Base-by-base conservation (phyloP, 1,140 invertebrate genomes). In the Asbolus verrucosus region DNA sequence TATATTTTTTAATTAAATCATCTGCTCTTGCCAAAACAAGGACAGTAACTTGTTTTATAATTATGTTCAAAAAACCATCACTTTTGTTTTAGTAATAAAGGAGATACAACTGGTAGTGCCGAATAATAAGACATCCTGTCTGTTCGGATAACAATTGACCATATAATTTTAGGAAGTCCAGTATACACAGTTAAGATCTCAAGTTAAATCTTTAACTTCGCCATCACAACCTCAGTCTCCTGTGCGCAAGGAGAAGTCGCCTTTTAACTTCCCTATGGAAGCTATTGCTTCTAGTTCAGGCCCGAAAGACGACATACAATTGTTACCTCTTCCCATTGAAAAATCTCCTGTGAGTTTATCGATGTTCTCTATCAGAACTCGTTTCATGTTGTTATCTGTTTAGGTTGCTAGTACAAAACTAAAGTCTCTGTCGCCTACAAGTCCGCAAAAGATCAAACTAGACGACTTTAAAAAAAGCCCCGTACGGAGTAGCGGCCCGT, bases 171-270 rank as follows among this genome's bases (percentile, higher is more conserved):
- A 38, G 30, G 36, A 62, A 8, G 18, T 15, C 24, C 19, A 54
- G 14, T 36, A 36, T 36, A 11, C 33, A 3, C 65, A 2, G 60
- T 66, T 13, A 63, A 76, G 19, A 43, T 36, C 16, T 67, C 63
- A 54, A 65, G 61, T 65, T 19, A 65, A 39, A 30, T 27, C 38
- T n/a, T 66, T 71, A 19, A 15, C 62, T 43, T 36, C 83, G 0
- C 82, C 84, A 0, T 82, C 82, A 18, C 79, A 82, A 39, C 86
- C 86, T 18, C 86, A 89, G 76, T 90, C 89, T 4, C 89, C 88
- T 9, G 84, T 90, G 81, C 85, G 85, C 60, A 90, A 89, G 80
- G 89, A 90, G 69, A 80, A 81, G 6, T 84, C 85, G 5, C 83
- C 86, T 1, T 85, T 87, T 71, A 81, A 79, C 78, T 86, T 81